Percentiles rank a stretch among this genome's conserved stretches.
These are phyloP conservation scores for Halocynthia roretzi DNA, from an alignment of 23 tunicate genomes.

Conservation along the genomic window DNA sequence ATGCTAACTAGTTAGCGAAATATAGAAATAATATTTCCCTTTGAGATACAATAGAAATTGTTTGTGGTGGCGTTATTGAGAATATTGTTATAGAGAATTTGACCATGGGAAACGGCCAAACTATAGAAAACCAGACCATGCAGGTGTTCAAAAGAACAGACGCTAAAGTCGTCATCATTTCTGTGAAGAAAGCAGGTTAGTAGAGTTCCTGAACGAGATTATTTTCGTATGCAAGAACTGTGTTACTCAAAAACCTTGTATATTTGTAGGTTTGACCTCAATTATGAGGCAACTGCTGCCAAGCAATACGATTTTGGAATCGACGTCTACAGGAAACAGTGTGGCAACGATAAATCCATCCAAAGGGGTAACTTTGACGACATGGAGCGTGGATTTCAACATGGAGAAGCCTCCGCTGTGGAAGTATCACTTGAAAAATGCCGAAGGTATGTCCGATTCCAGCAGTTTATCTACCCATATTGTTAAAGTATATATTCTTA, in stretches of 20 bases:
- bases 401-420: conserved; percentile 8
- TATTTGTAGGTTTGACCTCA: conserved; percentile 5
- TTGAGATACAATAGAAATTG: no score
- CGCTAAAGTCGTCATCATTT: conserved; percentile 17
- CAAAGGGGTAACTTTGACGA: conserved; percentile 17
- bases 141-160: conserved; percentile 13
- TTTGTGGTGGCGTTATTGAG: no score
- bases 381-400: conserved; percentile 15
- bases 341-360: conserved; percentile 14
- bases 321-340: conserved; percentile 7
- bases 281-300: conserved; percentile 13
- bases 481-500: no score
- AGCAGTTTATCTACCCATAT: background rate
- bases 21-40: no score
- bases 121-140: background rate
- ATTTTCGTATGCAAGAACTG: background rate
- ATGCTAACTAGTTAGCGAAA: no score
- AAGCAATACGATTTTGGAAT: conserved; percentile 4
- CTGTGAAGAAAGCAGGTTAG: conserved; percentile 17
- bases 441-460: conserved; percentile 9
- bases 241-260: background rate
- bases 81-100: no score
- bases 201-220: background rate
- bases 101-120: conserved; percentile 8
- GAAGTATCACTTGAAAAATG: conserved; percentile 20